Conservation (phyloP, 2,113 vertebrate species). For the Catharus fuscescens region DNA sequence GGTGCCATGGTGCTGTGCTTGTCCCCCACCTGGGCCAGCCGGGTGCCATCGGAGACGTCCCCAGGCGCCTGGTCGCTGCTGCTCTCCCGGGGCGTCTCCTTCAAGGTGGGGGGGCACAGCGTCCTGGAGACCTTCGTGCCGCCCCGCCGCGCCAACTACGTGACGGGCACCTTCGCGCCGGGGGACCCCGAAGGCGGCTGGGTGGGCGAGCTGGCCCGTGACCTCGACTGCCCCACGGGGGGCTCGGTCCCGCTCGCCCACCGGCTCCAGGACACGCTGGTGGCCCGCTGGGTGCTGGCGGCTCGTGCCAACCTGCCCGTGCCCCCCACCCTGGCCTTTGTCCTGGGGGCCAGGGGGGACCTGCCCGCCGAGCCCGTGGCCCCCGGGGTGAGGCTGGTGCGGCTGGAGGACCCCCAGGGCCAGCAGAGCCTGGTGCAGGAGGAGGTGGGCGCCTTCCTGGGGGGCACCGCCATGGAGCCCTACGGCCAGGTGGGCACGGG, state of each 20-base stretch:
- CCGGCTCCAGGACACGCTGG: conserved; percentile 75
- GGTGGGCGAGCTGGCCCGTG: conserved; percentile 66
- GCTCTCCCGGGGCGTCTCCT: conserved; percentile 78
- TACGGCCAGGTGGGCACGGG: conserved; percentile 65
- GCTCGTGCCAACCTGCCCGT: conserved; percentile 38
- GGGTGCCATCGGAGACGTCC: conserved; percentile 50
- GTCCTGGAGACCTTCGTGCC: conserved; percentile 75
- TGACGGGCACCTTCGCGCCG: conserved; percentile 60
- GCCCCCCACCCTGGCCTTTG: conserved; percentile 77
- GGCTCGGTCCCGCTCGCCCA: conserved; percentile 64
- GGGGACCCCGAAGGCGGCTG: conserved; percentile 33
- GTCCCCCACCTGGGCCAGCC: conserved; percentile 76
- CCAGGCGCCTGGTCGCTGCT: conserved; percentile 61
- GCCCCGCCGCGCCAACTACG: conserved; percentile 77
- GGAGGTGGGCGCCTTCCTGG: conserved; percentile 74
- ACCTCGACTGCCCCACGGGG: conserved; percentile 78
- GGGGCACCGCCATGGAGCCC: conserved; percentile 58
- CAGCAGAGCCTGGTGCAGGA: conserved; percentile 65
- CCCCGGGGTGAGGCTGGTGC: conserved; percentile 57
- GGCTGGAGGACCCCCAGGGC: conserved; percentile 64
- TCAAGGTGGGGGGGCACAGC: conserved; percentile 75
- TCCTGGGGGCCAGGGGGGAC: not conserved
- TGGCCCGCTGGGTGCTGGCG: conserved; percentile 71
- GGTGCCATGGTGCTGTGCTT: conserved; percentile 82
- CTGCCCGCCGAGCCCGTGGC: not conserved